Evolutionary conservation across 2,113 vertebrate genomes (phyloP), one percentile per base, ranked within the genome.

Genomic region (Sebastes schlegelii): DNA sequence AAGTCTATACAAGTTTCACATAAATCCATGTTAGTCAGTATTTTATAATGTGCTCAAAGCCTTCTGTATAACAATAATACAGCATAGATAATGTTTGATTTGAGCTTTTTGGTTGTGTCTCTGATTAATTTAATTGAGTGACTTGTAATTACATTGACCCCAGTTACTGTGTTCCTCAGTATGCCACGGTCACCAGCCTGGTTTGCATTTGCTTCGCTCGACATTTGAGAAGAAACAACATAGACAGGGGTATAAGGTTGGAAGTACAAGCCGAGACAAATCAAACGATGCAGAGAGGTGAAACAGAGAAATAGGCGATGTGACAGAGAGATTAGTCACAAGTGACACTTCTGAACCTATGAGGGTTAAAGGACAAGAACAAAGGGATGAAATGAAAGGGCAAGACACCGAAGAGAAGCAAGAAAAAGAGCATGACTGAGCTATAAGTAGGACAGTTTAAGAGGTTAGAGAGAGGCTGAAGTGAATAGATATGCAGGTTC

Each of bases 341-440:
- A 79, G 49, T 75, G 87, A 80, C 88, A 74, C 61, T 73, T 66
- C 1, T 71, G 63, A 72, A 86, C 74, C 64, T 70, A 19, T 71
- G 8, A 81, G 43, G 68, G 63, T 19, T 6, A 86, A 84, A 88
- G 77, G 80, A 74, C 57, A 82, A 40, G 66, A 81, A 62, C 73
- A 77, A 54, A 66, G 46, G 58, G 26, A 61, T 77, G n/a, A 87
- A 82, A 89, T 72, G 11, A 89, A 86, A 89, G 86, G 86, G 64
- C 74, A 77, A 61, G 51, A 78, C 63, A 71, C 64, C 63, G 61
- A 75, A n/a, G 43, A 46, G 45, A 76, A 64, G 45, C 9, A 54
- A 70, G 34, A 34, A 84, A 46, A 60, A 72, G 60, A 73, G 23
- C 51, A 68, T 6, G 49, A 55, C 34, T 23, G 72, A 78, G 64